These are phyloP conservation scores for Pipistrellus pipistrellus DNA, from an alignment of 2,797 vertebrate genomes.

Conservation along the genomic window DNA sequence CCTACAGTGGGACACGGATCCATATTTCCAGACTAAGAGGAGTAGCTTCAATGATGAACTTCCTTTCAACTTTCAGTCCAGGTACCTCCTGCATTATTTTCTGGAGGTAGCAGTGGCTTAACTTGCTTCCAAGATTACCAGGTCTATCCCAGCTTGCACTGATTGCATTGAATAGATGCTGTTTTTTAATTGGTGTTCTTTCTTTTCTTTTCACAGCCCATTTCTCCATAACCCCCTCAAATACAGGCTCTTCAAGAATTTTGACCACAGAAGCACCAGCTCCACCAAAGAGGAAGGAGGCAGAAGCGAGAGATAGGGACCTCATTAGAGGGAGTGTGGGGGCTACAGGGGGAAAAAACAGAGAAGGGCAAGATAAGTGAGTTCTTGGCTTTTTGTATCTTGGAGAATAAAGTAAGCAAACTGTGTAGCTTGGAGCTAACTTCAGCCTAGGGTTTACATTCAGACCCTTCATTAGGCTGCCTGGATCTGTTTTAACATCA, in stretches of 20 bases:
- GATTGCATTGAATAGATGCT: constrained; percentile 43
- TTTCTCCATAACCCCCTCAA: not conserved
- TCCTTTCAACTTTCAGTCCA: constrained; percentile 14
- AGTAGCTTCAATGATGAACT: constrained; percentile 19
- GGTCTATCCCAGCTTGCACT: constrained; percentile 24
- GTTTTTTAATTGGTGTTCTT: not conserved
- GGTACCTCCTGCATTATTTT: not conserved
- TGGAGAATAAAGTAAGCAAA: constrained; percentile 53
- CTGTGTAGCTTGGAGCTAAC: constrained; percentile 55
- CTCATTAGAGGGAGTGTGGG: not conserved
- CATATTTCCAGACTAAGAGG: constrained; percentile 35
- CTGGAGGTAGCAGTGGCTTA: not conserved
- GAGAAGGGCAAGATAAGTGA: constrained; percentile 30
- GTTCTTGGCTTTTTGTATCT: constrained; percentile 51
- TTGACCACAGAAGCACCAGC: constrained; percentile 60
- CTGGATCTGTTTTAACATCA: constrained; percentile 62
- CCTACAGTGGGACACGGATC: not conserved
- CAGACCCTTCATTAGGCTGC: constrained; percentile 64
- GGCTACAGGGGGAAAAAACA: constrained; percentile 38
- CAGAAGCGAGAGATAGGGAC: constrained; percentile 57
- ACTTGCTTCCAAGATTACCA: constrained; percentile 2
- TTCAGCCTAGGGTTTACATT: constrained; percentile 53
- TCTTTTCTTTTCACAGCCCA: not conserved
- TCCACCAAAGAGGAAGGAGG: constrained; percentile 59
- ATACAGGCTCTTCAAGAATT: constrained; percentile 46